Evolutionary conservation across 2,888 invertebrate species (phyloP), one percentile per base, ranked within the genome.

Genomic region (Dyspetes luteomarginatus): DNA sequence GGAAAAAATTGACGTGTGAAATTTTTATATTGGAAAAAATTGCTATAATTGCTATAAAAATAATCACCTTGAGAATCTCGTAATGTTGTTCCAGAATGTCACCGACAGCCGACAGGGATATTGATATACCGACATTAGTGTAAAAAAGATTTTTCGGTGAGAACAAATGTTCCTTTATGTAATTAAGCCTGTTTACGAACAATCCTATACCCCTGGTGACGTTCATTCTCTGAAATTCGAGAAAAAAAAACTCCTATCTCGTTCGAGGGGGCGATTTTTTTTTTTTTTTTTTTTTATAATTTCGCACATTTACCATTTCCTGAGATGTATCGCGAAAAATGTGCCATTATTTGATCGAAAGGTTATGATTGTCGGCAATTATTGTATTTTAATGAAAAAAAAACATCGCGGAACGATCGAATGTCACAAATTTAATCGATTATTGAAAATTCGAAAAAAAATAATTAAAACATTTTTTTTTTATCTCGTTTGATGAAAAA

Each of bases 51-150:
- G 9, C 19, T 24, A 60, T 24, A 74, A 17, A 60, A 58, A 22
- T 4, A 75, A 9, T 55, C 74, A 89, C 91, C 82, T 90, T 93
- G 64, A 94, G 90, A 45, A 94, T 94, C 92, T 97, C 97, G 90
- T 96, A 96, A 62, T 94, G 94, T 90, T 98, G 98, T 90, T 97
- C 96, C 43, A 98, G 89, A 2, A 95, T 85, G 90, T 98, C 98
- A 17, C 98, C 98, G 5, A 94, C 85, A 0, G 94, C 94, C n/a
- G 97, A 97, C 58, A 97, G 93, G 0, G 94, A 92, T 76, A 96
- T 93, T 0, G 97, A 97, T 85, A 98, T 94, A 28, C 94, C 93
- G 3, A 82, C 68, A 19, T 81, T 81, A 5, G 75, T 79, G 75
- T 81, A 81, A 24, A 74, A 78, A 43, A 82, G 67, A 81, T 78